Conservation (phyloP, 2,797 vertebrate genomes). For the Xenops minutus region DNA sequence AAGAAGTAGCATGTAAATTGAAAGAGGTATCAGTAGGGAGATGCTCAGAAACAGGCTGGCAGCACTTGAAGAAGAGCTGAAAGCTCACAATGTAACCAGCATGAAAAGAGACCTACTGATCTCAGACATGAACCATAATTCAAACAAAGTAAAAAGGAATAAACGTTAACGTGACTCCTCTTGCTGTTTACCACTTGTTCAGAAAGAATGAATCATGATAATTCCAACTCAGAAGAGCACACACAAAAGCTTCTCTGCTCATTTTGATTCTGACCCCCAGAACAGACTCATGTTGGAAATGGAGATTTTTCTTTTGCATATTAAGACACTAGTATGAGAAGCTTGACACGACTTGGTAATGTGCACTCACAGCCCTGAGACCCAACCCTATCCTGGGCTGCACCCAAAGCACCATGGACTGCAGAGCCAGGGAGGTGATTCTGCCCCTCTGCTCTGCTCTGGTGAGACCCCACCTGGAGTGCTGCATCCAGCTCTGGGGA, state of each 20-base stretch:
- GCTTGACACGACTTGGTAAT: too few species aligned
- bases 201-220: not conserved
- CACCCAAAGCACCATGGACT: not conserved
- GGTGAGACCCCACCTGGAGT: not conserved
- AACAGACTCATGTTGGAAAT: not conserved
- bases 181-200: not conserved
- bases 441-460: not conserved
- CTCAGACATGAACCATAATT: not conserved
- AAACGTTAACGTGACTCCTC: not conserved
- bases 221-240: not conserved
- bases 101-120: not conserved
- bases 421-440: not conserved
- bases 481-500: not conserved
- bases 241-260: not conserved
- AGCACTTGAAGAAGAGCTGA: not conserved
- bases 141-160: not conserved
- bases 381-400: not conserved
- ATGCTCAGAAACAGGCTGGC: not conserved
- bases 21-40: not conserved
- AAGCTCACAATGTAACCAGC: not conserved
- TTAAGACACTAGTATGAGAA: not conserved
- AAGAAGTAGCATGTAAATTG: not conserved
- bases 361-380: not conserved
- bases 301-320: not conserved
- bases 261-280: not conserved